Percentiles rank a stretch among this genome's conserved stretches.
phyloP scores from a whole-genome alignment of 2,113 vertebrate species.

The Peucedramus taeniatus region DNA sequence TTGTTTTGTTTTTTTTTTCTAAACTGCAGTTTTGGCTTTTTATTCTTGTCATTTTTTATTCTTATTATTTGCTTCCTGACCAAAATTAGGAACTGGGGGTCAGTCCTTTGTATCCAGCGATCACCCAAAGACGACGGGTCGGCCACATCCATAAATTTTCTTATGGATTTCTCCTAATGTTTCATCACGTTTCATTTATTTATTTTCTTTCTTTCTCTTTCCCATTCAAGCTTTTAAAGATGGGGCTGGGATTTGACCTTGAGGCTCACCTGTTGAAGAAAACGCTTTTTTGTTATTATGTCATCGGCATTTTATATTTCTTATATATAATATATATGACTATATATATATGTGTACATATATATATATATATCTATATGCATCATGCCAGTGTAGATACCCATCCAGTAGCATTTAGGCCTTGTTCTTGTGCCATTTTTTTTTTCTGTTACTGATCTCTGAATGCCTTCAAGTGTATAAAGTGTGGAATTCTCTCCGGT shows the following conservation, averaged over 20 bases:
- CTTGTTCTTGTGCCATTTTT: constrained; percentile 69
- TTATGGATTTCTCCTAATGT: constrained; percentile 63
- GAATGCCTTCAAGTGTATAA: constrained; percentile 83
- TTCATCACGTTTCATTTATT: constrained; percentile 3
- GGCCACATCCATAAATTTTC: constrained; percentile 76
- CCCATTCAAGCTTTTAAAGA: constrained; percentile 57
- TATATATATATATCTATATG: constrained; percentile 60
- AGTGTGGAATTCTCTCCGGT: constrained; percentile 78
- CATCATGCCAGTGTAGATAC: constrained; percentile 71
- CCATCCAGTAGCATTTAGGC: constrained; percentile 60
- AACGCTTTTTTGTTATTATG: constrained; percentile 24
- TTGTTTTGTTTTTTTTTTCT: neutral
- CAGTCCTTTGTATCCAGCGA: constrained; percentile 20
- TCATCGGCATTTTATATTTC: constrained; percentile 79
- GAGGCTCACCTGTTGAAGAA: neutral
- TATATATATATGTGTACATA: constrained; percentile 73
- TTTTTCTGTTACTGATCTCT: constrained; percentile 65
- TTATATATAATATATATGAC: constrained; percentile 80
- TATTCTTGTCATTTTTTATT: neutral
- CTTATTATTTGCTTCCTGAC: constrained; percentile 35
- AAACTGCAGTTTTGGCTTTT: neutral
- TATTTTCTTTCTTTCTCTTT: constrained; percentile 52
- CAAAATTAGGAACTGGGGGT: constrained; percentile 40
- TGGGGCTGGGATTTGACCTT: constrained; percentile 57
- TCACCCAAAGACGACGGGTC: constrained; percentile 48